Conservation (phyloP, 1,140 invertebrate species). For the Drosophila truncata region DNA sequence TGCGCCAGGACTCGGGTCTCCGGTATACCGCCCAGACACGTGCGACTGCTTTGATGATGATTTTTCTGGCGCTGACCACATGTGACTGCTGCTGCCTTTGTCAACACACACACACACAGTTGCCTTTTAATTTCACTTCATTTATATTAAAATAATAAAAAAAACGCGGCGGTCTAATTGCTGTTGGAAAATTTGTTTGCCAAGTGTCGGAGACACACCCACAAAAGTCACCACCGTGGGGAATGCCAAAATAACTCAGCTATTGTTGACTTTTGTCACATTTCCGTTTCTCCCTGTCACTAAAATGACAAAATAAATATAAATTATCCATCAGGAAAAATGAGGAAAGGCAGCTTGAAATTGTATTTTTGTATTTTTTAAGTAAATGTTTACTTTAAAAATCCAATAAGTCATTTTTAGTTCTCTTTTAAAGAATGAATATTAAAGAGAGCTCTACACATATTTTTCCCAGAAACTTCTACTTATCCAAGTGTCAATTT, state of each 20-base stretch:
- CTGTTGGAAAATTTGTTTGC: slow-evolving; percentile 71
- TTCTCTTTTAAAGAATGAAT: background rate
- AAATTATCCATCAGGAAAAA: slow-evolving; percentile 5
- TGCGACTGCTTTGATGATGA: slow-evolving; percentile 71
- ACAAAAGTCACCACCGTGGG: slow-evolving; percentile 48
- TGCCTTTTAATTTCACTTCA: slow-evolving; percentile 81
- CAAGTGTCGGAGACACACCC: slow-evolving; percentile 65
- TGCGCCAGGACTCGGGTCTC: slow-evolving; percentile 44
- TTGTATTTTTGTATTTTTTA: background rate
- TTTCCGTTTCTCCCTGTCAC: slow-evolving; percentile 18
- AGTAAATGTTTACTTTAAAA: background rate
- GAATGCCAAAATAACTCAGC: slow-evolving; percentile 36
- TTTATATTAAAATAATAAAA: slow-evolving; percentile 71
- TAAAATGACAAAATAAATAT: slow-evolving; percentile 4
- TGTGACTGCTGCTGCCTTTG: slow-evolving; percentile 62
- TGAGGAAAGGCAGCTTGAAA: background rate
- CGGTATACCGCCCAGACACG: slow-evolving; percentile 65
- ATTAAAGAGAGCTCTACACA: background rate
- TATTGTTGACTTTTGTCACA: slow-evolving; percentile 51
- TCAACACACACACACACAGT: slow-evolving; percentile 83
- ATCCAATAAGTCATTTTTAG: too few species aligned
- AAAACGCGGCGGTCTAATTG: slow-evolving; percentile 69
- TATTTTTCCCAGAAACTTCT: background rate
- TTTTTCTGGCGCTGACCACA: slow-evolving; percentile 53
- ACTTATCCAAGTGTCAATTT: slow-evolving; percentile 4